phyloP scores from a whole-genome alignment of 2,797 vertebrate genomes.

The Neoniphon sammara region DNA sequence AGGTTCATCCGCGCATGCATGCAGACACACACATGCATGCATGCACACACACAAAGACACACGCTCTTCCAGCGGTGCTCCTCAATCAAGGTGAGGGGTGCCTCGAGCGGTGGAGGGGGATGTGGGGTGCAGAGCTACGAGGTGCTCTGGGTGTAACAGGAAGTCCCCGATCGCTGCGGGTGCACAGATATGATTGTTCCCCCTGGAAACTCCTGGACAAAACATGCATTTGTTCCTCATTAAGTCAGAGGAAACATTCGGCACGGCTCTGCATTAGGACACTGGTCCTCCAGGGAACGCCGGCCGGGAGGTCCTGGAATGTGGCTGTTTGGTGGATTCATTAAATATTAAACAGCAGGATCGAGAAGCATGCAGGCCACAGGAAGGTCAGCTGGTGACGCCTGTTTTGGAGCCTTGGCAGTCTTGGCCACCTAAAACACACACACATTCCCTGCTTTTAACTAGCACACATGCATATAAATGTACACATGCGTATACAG shows the following conservation, averaged over 20 bases:
- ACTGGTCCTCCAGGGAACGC: constrained; percentile 42
- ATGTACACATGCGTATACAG: constrained; percentile 13
- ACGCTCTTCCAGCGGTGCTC: constrained; percentile 3
- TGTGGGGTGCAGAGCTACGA: neutral
- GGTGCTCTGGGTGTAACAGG: constrained; percentile 67
- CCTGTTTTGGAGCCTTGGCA: neutral
- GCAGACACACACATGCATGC: constrained; percentile 3
- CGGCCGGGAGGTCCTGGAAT: constrained; percentile 57
- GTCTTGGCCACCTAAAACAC: neutral
- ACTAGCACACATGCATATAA: neutral
- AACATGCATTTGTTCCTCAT: constrained; percentile 66
- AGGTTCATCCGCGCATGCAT: neutral
- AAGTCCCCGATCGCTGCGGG: constrained; percentile 61
- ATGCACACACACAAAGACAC: neutral
- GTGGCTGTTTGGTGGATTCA: constrained; percentile 56
- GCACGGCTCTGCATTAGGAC: constrained; percentile 31
- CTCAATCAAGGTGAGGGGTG: constrained; percentile 35
- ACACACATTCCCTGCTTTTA: neutral
- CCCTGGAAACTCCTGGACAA: constrained; percentile 64
- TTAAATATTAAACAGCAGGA: constrained; percentile 49
- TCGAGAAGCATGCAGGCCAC: neutral
- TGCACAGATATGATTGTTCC: constrained; percentile 78
- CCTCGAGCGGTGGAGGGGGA: constrained; percentile 3
- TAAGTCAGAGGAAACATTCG: constrained; percentile 68
- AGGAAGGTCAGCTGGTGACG: constrained; percentile 30